These are phyloP conservation scores for Saguinus imperator DNA, from an alignment of 2,113 vertebrate genomes.

Conservation along the genomic window DNA sequence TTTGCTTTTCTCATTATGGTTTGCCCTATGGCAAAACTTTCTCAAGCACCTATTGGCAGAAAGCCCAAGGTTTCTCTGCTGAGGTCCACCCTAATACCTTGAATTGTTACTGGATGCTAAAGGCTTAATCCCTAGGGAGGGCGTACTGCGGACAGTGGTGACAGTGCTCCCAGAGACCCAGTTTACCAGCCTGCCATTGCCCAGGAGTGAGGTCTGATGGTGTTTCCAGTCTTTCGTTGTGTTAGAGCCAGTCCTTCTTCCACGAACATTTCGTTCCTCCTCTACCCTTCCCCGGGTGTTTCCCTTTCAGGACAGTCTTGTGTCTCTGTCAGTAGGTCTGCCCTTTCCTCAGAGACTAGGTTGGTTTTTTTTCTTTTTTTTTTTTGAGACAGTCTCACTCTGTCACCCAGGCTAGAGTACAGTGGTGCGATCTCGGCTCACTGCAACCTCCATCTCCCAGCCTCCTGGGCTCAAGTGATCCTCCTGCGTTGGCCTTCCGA, in stretches of 20 bases:
- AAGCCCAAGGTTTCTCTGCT: background rate
- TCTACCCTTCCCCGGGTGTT: background rate
- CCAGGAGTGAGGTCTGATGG: background rate
- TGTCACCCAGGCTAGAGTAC: no score
- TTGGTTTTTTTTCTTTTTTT: background rate
- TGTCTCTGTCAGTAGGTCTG: background rate
- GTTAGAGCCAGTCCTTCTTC: background rate
- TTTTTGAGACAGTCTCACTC: no score
- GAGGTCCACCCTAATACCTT: background rate
- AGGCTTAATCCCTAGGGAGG: background rate
- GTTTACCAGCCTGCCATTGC: background rate
- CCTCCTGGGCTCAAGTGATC: no score
- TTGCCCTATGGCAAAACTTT: background rate
- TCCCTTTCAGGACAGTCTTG: background rate
- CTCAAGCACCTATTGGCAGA: background rate
- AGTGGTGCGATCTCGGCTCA: no score
- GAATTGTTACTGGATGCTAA: background rate
- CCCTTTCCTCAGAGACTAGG: background rate
- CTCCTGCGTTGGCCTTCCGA: no score
- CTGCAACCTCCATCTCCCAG: no score
- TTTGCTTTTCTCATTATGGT: background rate
- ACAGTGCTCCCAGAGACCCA: background rate
- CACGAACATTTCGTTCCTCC: background rate
- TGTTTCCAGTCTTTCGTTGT: background rate
- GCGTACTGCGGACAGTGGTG: background rate